Conservation (phyloP, 2,888 invertebrate genomes). For the Andrena dorsata region DNA sequence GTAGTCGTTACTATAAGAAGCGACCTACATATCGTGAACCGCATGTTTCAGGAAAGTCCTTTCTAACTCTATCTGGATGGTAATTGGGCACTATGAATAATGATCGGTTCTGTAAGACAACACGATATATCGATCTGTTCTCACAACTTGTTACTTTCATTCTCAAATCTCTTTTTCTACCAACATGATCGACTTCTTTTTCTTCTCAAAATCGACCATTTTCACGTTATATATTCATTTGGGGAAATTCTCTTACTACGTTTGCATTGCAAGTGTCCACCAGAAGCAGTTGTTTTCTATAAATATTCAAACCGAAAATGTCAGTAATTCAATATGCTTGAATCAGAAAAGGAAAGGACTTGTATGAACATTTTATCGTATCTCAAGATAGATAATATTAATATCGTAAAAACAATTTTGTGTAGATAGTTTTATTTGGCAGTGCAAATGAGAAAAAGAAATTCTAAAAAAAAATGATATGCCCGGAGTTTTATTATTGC, state of each 20-base stretch:
- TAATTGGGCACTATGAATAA: background rate
- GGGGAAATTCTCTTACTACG: background rate
- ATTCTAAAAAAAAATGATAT: background rate
- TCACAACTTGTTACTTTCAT: background rate
- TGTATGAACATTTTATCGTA: too few species aligned
- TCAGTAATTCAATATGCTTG: background rate
- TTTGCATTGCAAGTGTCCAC: background rate
- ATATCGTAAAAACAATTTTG: too few species aligned
- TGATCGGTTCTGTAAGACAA: background rate
- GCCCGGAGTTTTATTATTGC: background rate
- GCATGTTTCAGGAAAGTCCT: slow-evolving; percentile 1
- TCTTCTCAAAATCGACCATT: background rate
- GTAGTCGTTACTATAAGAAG: background rate
- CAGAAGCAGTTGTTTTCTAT: too few species aligned
- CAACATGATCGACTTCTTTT: background rate
- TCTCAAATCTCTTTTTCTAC: background rate
- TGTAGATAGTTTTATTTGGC: too few species aligned
- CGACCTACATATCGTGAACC: background rate
- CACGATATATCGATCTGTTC: background rate
- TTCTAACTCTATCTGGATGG: slow-evolving; percentile 21
- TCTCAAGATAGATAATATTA: too few species aligned
- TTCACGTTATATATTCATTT: background rate
- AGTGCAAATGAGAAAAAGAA: too few species aligned
- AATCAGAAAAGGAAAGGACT: background rate
- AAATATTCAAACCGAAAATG: too few species aligned